Evolutionary conservation across 1,140 invertebrate genomes (phyloP).

Genomic region (Plodia interpunctella): DNA sequence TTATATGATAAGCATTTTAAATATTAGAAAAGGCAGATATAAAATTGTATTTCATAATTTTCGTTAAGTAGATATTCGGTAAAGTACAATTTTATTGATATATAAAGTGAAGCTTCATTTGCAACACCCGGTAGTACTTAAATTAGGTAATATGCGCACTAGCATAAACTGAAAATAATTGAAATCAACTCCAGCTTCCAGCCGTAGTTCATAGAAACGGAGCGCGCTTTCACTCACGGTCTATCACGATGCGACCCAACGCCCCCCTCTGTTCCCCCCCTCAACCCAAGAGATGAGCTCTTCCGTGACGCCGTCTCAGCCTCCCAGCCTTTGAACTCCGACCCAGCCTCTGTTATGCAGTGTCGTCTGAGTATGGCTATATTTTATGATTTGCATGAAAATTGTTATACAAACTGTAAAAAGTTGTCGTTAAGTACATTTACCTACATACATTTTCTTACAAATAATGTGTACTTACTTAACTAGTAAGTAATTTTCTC

Average conservation of each 20-base stretch:
- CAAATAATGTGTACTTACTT: no score
- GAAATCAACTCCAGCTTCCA: background rate
- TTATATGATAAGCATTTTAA: no score
- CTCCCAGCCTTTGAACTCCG: constrained; percentile 18
- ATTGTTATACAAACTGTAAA: background rate
- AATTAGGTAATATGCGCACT: background rate
- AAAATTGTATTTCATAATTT: no score
- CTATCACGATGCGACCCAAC: constrained; percentile 42
- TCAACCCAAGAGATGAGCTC: background rate
- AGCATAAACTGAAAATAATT: background rate
- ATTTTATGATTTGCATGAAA: background rate
- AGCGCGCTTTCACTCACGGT: constrained; percentile 48
- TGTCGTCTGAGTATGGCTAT: background rate
- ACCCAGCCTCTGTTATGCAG: constrained; percentile 9
- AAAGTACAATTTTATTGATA: no score
- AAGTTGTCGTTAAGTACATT: no score
- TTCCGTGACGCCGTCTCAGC: constrained; percentile 22
- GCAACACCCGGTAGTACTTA: background rate
- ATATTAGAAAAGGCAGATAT: no score
- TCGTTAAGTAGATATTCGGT: no score
- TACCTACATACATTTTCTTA: no score
- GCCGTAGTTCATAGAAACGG: background rate
- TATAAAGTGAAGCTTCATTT: no score
- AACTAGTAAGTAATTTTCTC: no score
- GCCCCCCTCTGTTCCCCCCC: constrained; percentile 7